phyloP scores from a whole-genome alignment of 64 coral and sea anemone species.

The Actinia tenebrosa region DNA sequence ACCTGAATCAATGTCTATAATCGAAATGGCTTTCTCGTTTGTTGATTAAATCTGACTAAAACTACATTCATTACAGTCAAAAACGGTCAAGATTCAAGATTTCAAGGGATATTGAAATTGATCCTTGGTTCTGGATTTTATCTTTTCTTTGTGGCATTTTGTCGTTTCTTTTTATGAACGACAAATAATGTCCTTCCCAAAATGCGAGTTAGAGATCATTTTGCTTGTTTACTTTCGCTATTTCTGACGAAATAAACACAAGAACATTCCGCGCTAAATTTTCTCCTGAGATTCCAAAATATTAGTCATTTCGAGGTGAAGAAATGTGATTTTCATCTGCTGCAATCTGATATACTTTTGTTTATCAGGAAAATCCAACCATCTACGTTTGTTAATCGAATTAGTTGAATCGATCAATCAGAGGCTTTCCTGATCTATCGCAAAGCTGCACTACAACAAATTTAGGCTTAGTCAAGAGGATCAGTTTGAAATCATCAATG shows the following conservation, averaged over 20 bases:
- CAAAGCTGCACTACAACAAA: background rate
- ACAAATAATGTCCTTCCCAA: too few species aligned
- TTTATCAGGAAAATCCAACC: constrained; percentile 2
- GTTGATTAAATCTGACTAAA: background rate
- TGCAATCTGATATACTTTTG: background rate
- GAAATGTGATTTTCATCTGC: background rate
- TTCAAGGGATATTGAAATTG: background rate
- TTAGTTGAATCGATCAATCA: background rate
- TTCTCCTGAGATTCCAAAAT: too few species aligned
- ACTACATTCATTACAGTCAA: background rate
- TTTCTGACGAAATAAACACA: too few species aligned
- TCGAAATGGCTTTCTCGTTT: background rate
- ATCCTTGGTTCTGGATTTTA: background rate
- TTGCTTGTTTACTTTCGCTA: too few species aligned
- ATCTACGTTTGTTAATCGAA: background rate
- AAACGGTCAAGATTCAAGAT: background rate
- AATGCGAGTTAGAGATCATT: too few species aligned
- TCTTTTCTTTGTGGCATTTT: background rate
- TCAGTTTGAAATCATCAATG: background rate
- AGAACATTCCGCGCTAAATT: too few species aligned
- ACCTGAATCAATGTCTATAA: background rate
- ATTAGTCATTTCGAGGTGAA: background rate
- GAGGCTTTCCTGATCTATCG: background rate
- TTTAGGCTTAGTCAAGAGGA: background rate
- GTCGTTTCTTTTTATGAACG: background rate